These are phyloP conservation scores for Pithys albifrons DNA, from an alignment of 2,113 vertebrate species.

Conservation along the genomic window DNA sequence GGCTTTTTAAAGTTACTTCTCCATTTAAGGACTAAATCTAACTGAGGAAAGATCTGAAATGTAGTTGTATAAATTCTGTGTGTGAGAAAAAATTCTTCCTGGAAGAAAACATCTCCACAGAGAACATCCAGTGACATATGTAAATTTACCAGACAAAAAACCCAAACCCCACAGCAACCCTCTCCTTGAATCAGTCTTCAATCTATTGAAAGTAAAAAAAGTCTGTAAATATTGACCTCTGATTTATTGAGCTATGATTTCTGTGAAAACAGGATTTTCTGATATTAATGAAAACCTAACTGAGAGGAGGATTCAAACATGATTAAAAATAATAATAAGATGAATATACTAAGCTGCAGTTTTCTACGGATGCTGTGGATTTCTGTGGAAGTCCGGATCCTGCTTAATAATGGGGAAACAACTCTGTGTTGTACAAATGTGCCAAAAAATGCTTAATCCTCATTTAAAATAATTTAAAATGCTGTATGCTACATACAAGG, in stretches of 20 bases:
- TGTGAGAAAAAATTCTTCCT: background rate
- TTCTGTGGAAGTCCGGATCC: background rate
- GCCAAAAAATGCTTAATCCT: background rate
- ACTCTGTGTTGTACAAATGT: background rate
- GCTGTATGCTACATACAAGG: background rate
- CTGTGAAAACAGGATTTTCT: slow-evolving; percentile 9
- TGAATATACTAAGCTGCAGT: background rate
- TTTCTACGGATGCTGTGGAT: background rate
- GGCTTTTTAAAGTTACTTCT: background rate
- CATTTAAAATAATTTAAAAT: background rate
- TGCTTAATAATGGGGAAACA: background rate
- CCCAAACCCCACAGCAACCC: fast-evolving
- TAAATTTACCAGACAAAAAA: background rate
- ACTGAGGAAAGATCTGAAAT: background rate
- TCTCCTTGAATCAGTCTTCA: background rate
- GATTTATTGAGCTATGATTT: slow-evolving; percentile 17
- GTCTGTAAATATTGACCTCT: slow-evolving; percentile 26
- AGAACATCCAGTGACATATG: background rate
- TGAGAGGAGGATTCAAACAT: background rate
- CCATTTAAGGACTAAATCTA: background rate
- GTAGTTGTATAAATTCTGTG: background rate
- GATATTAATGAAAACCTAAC: background rate
- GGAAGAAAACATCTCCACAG: background rate
- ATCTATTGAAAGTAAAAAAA: background rate
- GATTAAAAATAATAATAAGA: background rate